These are phyloP conservation scores for Enteromius viviparus DNA, from an alignment of 2,797 vertebrate species.

Conservation along the genomic window DNA sequence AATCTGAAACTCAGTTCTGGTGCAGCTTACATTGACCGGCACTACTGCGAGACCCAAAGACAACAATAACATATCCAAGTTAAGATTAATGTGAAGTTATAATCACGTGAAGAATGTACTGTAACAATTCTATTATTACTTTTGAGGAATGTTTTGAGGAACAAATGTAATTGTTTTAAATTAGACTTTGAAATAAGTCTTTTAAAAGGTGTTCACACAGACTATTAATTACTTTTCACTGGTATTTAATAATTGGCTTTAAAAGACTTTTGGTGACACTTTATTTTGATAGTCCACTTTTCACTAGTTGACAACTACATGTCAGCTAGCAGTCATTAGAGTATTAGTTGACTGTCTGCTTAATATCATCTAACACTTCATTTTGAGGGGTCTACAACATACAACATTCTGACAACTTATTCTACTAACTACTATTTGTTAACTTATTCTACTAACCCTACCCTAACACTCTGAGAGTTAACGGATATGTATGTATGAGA, in stretches of 20 bases:
- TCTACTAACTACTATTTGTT: too few relatives aligned
- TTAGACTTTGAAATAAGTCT: not conserved
- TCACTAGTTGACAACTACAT: too few relatives aligned
- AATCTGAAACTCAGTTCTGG: slow-evolving; percentile 95
- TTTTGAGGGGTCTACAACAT: too few relatives aligned
- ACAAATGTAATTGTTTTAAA: not conserved
- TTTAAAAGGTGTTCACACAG: not conserved
- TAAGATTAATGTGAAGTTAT: not conserved
- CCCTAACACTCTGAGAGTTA: too few relatives aligned
- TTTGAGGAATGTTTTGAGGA: not conserved
- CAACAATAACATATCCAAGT: not conserved
- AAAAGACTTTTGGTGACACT: not conserved
- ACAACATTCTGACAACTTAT: too few relatives aligned
- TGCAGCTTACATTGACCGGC: slow-evolving; percentile 93
- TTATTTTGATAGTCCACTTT: too few relatives aligned
- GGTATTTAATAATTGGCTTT: not conserved
- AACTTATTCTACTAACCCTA: too few relatives aligned
- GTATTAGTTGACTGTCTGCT: too few relatives aligned
- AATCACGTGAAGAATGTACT: too few relatives aligned
- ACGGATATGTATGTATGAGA: too few relatives aligned
- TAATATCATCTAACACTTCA: too few relatives aligned
- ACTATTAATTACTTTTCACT: not conserved
- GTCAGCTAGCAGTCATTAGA: too few relatives aligned
- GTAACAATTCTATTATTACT: not conserved
- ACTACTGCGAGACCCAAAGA: slow-evolving; percentile 79